Percentiles rank a stretch among this genome's conserved stretches.
Evolutionary conservation across 2,797 vertebrate species (phyloP).

Genomic region (Epinephelus awoara): DNA sequence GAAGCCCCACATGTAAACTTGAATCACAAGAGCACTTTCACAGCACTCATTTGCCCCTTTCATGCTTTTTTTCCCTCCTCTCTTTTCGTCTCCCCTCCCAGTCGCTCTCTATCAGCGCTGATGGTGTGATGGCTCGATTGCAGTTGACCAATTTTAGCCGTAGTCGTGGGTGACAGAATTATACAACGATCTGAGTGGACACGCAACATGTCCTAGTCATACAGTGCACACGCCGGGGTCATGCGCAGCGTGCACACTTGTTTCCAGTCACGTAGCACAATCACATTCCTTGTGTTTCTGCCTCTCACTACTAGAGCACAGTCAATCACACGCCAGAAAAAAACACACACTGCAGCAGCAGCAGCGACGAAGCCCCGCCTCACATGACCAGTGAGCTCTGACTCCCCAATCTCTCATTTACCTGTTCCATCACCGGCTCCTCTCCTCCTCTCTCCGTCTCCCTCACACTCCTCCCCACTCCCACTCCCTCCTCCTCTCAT

Average conservation of each 20-base stretch:
- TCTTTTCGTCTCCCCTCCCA: constrained; percentile 15
- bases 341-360: constrained; percentile 45
- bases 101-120: constrained; percentile 32
- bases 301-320: constrained; percentile 30
- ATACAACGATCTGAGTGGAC: constrained; percentile 65
- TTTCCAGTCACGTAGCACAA: constrained; percentile 48
- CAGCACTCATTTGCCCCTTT: constrained; percentile 43
- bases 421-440: constrained; percentile 72
- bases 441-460: constrained; percentile 50
- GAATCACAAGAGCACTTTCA: constrained; percentile 49
- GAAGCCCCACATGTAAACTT: constrained; percentile 58
- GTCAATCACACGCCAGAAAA: constrained; percentile 24
- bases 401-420: constrained; percentile 75
- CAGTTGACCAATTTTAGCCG: constrained; percentile 60
- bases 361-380: constrained; percentile 50
- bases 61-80: constrained; percentile 9
- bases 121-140: constrained; percentile 34
- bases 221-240: constrained; percentile 26
- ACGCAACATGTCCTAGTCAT: constrained; percentile 52
- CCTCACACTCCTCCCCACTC: constrained; percentile 54
- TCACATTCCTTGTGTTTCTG: constrained; percentile 56
- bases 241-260: constrained; percentile 35
- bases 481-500: constrained; percentile 65
- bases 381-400: constrained; percentile 68
- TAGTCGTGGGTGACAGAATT: constrained; percentile 64